Evolutionary conservation across 1,140 invertebrate species (phyloP), one percentile per base, ranked within the genome.

Genomic region (Drosophila truncata): DNA sequence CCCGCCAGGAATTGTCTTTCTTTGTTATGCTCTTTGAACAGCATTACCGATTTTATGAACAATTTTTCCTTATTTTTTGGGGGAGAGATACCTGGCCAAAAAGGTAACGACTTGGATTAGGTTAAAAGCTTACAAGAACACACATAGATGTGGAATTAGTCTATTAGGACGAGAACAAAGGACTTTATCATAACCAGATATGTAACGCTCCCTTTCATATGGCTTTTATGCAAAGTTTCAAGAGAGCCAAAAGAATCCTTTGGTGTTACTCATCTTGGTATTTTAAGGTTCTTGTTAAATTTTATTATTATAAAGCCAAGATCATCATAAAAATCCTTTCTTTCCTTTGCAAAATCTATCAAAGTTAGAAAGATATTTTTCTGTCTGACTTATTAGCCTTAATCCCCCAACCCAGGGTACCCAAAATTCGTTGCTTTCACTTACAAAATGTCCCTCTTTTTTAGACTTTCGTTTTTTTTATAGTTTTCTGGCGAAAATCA

Each of bases 401-500:
- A 31, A 18, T 4, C n/a, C 27, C n/a, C 1, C 8, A 16, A 14
- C 2, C 16, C 14, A 69, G 64, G 16, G 44, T 23, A 72, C 23
- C 6, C 11, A 5, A 23, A 23, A 31, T 54, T 75, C 57, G 37
- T 37, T 37, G 10, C 25, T 41, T 47, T 55, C 11, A 10, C 35
- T 1, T 3, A 14, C 4, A 23, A n/a, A 0, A 31, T 39, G 25
- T 37, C 44, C 14, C 11, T 7, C 18, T 29, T 27, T 35, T 29
- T 25, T 13, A 18, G 42, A 49, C 37, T 72, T 72, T 60, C 23
- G 10, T 72, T 60, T 71, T 60, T 77, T 78, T 78, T 78, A 78
- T 71, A 78, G 75, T 64, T 78, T 78, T 78, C 49, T 59, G 58
- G 54, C 31, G 66, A 78, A 78, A 78, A 78, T 78, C 76, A 78